These are phyloP conservation scores for Nasonovia ribisnigri DNA, from an alignment of 2,888 invertebrate species.

Conservation along the genomic window DNA sequence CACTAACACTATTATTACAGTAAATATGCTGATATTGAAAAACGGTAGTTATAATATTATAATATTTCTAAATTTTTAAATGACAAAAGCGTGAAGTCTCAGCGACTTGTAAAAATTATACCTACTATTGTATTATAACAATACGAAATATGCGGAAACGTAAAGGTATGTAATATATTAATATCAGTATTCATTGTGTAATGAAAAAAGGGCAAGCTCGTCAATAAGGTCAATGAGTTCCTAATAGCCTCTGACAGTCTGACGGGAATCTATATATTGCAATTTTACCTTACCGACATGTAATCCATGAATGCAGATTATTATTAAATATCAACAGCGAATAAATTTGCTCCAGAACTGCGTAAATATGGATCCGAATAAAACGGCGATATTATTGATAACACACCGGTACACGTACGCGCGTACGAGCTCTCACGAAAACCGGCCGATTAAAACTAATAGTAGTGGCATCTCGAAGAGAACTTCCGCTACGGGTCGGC, in stretches of 20 bases:
- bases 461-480: conserved; percentile 51
- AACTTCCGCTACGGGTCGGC: conserved; percentile 59
- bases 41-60: background rate
- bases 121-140: background rate
- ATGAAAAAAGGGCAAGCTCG: background rate
- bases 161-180: background rate
- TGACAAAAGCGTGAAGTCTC: background rate
- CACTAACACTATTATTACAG: background rate
- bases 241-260: background rate
- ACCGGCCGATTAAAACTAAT: conserved; percentile 62
- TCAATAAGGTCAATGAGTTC: conserved; percentile 43
- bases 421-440: conserved; percentile 48
- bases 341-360: conserved; percentile 10
- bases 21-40: background rate
- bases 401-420: conserved; percentile 1
- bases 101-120: background rate
- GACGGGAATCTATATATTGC: background rate
- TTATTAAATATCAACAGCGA: background rate
- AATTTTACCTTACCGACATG: conserved; percentile 26
- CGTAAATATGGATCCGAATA: background rate
- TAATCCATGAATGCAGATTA: background rate
- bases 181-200: background rate
- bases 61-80: background rate
- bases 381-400: background rate
- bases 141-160: background rate